Conservation (phyloP, 2,888 invertebrate genomes). For the Drosophila peninsularis region DNA sequence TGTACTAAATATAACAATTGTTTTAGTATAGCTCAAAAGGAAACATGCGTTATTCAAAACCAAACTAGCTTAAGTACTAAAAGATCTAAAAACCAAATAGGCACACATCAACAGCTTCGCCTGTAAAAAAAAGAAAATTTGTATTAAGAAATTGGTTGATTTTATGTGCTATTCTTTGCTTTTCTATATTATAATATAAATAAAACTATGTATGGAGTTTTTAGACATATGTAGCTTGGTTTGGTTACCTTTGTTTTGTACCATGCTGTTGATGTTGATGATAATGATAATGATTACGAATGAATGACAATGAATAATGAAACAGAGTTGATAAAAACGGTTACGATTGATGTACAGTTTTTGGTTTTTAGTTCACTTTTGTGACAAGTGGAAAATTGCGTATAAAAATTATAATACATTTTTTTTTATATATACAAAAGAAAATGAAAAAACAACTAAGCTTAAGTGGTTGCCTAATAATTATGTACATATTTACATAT, state of each 20-base stretch:
- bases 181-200: conserved; percentile 34
- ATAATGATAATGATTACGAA: conserved; percentile 24
- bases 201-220: conserved; percentile 39
- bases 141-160: conserved; percentile 33
- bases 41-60: conserved; percentile 50
- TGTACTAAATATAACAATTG: conserved; percentile 48
- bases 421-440: conserved; percentile 66
- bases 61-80: conserved; percentile 67
- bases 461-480: conserved; percentile 77
- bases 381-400: conserved; percentile 53
- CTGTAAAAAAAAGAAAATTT: conserved; percentile 29
- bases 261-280: conserved; percentile 60
- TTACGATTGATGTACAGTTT: conserved; percentile 67
- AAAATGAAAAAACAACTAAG: conserved; percentile 43
- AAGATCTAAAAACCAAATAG: conserved; percentile 54
- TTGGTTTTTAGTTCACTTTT: conserved; percentile 64
- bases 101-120: conserved; percentile 26
- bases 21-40: conserved; percentile 50
- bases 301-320: conserved; percentile 40
- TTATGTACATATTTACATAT: conserved; percentile 70
- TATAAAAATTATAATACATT: conserved; percentile 47
- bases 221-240: conserved; percentile 44
- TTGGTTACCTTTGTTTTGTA: conserved; percentile 47
- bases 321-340: conserved; percentile 16
- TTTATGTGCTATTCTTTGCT: conserved; percentile 28